Base-by-base conservation (phyloP, 2,113 vertebrate species). In the Toxostoma redivivum region DNA sequence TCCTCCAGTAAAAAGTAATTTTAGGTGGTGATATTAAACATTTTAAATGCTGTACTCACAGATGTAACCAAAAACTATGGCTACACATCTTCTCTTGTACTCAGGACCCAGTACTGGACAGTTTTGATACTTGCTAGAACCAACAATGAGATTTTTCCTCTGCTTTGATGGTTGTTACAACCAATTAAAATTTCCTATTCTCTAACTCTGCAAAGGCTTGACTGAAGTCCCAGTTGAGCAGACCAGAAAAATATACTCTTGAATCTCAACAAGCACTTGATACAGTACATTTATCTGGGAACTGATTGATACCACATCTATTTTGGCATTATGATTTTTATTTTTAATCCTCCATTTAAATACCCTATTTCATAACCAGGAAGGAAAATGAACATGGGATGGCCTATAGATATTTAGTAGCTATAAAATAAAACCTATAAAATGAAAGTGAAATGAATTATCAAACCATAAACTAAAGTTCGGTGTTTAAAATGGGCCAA, bases 401-500 rank as follows among this genome's bases (percentile, higher is more conserved):
- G 90, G 90, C 58, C 86, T 83, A 77, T 94, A 94, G 83, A 93
- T 89, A 92, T 94, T 97, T 96, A 95, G 94, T 66, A 95, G 86
- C 88, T 93, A 94, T 95, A 95, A 96, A 95, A 94, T 93, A 96
- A 93, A 97, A 81, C 85, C 76, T 92, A 94, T 94, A 88, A 96
- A 96, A 95, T 94, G 90, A 73, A 94, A 96, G 80, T 87, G 81
- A 94, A 96, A 97, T 95, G 91, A 96, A 94, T 92, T 73, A 92
- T 73, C 90, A 95, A 95, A 86, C 67, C 87, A 89, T 97, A 83
- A 95, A 71, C 76, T 96, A 81, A 94, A 86, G 86, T 94, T 97
- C 10, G 44, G 85, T 94, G 35, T 92, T 97, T 96, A 90, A 94
- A 96, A 81, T 57, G 56, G 38, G 12, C 50, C 70, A 56, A 51